Evolutionary conservation across 2,888 invertebrate species (phyloP), one percentile per base, ranked within the genome.

Genomic region (Drosophila ustulata): DNA sequence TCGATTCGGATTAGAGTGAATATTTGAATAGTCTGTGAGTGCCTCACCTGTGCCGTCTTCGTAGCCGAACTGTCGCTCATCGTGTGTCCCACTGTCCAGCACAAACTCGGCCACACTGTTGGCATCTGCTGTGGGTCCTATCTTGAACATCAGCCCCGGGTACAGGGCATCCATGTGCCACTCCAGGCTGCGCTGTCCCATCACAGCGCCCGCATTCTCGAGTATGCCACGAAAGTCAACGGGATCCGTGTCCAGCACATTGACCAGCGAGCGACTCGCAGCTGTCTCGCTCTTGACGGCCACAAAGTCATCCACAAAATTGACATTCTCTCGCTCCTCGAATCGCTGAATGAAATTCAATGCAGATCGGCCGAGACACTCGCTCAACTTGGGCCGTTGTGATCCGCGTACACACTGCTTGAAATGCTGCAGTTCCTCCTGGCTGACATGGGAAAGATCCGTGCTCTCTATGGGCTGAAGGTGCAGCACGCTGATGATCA

Each of bases 61-160:
- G n/a, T 82, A 89, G 25, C 81, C 75, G 53, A 93, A 93, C 71
- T 93, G 93, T 64, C 94, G 89, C 72, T 94, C 91, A 76, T 94
- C 93, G 2, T 77, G 83, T 3, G 71, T 56, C 5, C 78, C 74
- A 0, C 94, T 94, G 82, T 96, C 96, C 90, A 97, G 92, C 0
- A 95, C 94, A 83, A 97, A 97, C 85, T 97, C 96, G 37, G 97
- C 93, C 32, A 96, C 92, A 50, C 96, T 96, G 73, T 95, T 95
- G 0, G 95, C 94, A 75, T 93, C 93, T 1, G 95, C 92, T 41
- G 95, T 95, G 41, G 97, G 96, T 2, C 96, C 95, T 51, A 97
- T 94, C 71, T 94, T 94, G 94, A 97, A 95, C 63, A 94, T 94
- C 9, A 97, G 91, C 0, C 97, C 97, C 0, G 97, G 97, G 90